phyloP scores from a whole-genome alignment of 2,113 vertebrate species.

The Cynocephalus volans region DNA sequence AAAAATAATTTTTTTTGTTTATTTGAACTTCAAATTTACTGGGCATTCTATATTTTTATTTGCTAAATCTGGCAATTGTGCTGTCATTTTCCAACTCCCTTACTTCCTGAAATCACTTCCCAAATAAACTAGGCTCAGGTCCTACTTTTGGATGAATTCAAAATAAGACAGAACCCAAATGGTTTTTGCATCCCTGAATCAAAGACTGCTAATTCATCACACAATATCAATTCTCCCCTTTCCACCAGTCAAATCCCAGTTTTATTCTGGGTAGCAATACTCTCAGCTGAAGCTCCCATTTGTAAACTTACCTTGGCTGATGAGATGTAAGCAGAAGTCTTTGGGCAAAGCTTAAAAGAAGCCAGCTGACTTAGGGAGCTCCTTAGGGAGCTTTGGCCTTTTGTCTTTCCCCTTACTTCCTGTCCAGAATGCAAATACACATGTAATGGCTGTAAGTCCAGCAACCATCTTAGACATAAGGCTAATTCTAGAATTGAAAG shows the following conservation, averaged over 20 bases:
- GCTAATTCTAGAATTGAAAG: not conserved
- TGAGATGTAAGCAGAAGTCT: not conserved
- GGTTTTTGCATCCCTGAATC: not conserved
- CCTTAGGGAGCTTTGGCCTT: not conserved
- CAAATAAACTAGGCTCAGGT: not conserved
- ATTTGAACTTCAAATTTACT: not conserved
- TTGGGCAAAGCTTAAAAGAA: not conserved
- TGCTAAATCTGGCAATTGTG: not conserved
- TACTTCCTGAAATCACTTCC: not conserved
- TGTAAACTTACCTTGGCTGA: not conserved
- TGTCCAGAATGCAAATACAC: not conserved
- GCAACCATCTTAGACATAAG: not conserved
- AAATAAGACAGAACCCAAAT: not conserved
- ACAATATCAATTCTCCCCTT: not conserved
- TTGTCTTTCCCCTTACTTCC: not conserved
- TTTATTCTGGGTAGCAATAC: not conserved
- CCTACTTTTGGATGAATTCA: not conserved
- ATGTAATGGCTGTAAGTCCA: not conserved
- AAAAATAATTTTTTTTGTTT: not conserved
- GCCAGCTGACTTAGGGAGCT: not conserved
- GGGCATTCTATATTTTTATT: not conserved
- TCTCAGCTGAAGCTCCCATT: not conserved
- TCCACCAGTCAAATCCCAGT: not conserved
- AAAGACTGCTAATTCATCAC: not conserved
- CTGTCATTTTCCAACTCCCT: not conserved